Percentiles rank a stretch among this genome's conserved stretches.
Evolutionary conservation across 2,888 invertebrate genomes (phyloP).

Genomic region (Microctonus hyperodae): DNA sequence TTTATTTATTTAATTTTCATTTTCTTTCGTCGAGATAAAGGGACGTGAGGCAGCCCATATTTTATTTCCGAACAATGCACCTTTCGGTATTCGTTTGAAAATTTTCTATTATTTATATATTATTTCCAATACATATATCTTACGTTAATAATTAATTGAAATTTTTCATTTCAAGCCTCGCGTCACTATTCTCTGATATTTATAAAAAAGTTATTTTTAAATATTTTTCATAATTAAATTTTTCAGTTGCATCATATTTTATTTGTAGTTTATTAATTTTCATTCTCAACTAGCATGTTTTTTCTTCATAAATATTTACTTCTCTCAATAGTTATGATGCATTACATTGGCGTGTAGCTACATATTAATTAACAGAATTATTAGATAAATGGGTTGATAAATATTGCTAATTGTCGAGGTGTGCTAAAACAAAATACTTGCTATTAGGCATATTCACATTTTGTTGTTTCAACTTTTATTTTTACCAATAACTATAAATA

Average conservation of each 20-base stretch:
- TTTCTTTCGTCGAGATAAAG: constrained; percentile 30
- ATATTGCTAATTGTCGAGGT: constrained; percentile 5
- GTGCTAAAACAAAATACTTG: constrained; percentile 32
- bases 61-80: constrained; percentile 58
- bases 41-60: constrained; percentile 31
- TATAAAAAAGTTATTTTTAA: not conserved
- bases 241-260: not conserved
- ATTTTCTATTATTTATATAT: not conserved
- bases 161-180: not conserved
- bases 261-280: not conserved
- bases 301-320: constrained; percentile 32
- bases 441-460: not conserved
- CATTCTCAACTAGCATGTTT: constrained; percentile 33
- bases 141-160: not conserved
- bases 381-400: not conserved
- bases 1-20: constrained; percentile 30
- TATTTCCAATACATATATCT: not conserved
- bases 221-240: not conserved
- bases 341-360: constrained; percentile 62
- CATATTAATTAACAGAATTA: constrained; percentile 53
- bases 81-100: constrained; percentile 56
- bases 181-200: not conserved
- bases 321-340: constrained; percentile 35
- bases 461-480: not conserved
- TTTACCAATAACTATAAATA: not conserved